Evolutionary conservation across 2,888 invertebrate genomes (phyloP).

Genomic region (Orchestes rusci): DNA sequence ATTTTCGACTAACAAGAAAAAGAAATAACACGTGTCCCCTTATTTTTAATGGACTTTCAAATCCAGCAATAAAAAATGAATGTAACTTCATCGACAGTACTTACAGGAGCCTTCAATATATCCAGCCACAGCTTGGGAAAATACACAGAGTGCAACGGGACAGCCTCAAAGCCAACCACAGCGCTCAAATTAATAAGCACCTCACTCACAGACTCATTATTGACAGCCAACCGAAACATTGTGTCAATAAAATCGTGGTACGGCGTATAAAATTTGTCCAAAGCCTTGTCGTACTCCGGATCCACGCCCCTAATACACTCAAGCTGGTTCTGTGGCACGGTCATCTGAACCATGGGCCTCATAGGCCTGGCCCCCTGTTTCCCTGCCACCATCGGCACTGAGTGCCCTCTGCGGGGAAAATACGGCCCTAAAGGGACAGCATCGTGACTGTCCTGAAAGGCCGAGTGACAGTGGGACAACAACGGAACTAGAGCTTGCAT

Average conservation of each 20-base stretch:
- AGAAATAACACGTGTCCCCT: too few species aligned
- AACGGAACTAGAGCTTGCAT: constrained; percentile 78
- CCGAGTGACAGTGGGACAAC: constrained; percentile 75
- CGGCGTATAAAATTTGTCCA: constrained; percentile 73
- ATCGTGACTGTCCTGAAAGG: constrained; percentile 66
- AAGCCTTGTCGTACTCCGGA: constrained; percentile 66
- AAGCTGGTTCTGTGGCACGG: constrained; percentile 68
- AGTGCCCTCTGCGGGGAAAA: constrained; percentile 64
- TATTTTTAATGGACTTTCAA: too few species aligned
- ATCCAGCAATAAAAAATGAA: constrained; percentile 3
- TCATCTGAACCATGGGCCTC: constrained; percentile 79
- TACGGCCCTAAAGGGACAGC: constrained; percentile 67
- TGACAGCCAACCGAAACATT: constrained; percentile 80
- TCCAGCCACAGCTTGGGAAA: constrained; percentile 92
- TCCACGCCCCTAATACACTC: constrained; percentile 66
- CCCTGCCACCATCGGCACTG: constrained; percentile 49
- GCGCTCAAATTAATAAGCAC: constrained; percentile 80
- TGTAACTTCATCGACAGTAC: constrained; percentile 13
- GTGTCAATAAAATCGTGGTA: constrained; percentile 87
- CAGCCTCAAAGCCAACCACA: constrained; percentile 85
- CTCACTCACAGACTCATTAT: constrained; percentile 79
- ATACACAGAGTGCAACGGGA: constrained; percentile 77
- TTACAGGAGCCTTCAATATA: constrained; percentile 68
- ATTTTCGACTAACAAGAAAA: too few species aligned
- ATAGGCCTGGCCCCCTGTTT: constrained; percentile 64